Percentiles rank a stretch among this genome's conserved stretches.
Evolutionary conservation across 2,113 vertebrate genomes (phyloP).

Genomic region (Pontoporia blainvillei): DNA sequence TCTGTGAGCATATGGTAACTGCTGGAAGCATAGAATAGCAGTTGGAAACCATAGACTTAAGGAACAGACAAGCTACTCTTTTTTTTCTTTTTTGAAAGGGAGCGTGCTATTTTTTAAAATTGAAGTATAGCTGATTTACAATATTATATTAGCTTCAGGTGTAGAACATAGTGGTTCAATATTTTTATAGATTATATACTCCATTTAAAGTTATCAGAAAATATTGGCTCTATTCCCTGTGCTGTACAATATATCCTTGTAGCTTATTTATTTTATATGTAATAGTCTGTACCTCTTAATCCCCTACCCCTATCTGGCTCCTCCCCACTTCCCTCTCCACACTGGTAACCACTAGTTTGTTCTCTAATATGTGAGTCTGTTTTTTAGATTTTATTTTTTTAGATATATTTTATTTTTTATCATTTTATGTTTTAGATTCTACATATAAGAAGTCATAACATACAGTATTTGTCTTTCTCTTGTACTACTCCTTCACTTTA

Average conservation of each 20-base stretch:
- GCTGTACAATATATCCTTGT: neutral
- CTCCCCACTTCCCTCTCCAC: neutral
- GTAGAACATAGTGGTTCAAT: neutral
- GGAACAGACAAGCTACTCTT: neutral
- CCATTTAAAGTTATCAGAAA: neutral
- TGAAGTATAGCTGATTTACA: neutral
- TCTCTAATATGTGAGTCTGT: neutral
- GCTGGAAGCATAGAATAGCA: neutral
- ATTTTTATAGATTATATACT: neutral
- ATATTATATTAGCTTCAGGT: neutral
- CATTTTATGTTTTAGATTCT: neutral
- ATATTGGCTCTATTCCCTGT: neutral
- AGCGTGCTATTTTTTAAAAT: neutral
- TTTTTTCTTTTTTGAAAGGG: neutral
- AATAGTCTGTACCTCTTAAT: neutral
- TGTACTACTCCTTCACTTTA: neutral
- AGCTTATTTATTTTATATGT: neutral
- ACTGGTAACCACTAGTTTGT: neutral
- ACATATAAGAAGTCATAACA: neutral
- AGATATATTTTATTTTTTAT: too few relatives aligned
- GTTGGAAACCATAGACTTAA: neutral
- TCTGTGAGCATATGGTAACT: slow-evolving; percentile 34
- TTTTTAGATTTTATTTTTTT: neutral
- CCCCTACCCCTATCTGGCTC: too few relatives aligned
- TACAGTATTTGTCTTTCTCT: neutral